phyloP scores from a whole-genome alignment of 1,140 invertebrate genomes.

The Manduca sexta region DNA sequence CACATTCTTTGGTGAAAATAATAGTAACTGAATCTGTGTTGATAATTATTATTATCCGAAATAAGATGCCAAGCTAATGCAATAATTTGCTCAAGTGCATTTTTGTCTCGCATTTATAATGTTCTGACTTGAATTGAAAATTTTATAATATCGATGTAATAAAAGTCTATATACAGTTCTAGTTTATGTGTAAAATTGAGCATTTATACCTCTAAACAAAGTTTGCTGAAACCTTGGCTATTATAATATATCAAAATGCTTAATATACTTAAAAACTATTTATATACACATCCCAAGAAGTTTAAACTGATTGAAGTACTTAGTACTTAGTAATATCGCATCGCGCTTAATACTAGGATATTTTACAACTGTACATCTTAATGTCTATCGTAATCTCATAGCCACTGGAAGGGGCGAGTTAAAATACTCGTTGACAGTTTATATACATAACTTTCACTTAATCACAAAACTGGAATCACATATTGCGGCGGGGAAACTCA shows the following conservation, averaged over 20 bases:
- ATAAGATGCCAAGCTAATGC: no score
- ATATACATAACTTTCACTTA: slow-evolving; percentile 48
- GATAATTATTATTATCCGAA: no score
- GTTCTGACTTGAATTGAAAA: no score
- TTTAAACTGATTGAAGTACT: slow-evolving; percentile 47
- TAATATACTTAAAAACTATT: slow-evolving; percentile 12
- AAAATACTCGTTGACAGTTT: slow-evolving; percentile 33
- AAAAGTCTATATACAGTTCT: slow-evolving; percentile 56
- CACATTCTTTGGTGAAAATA: slow-evolving; percentile 52
- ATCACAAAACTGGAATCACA: slow-evolving; percentile 65
- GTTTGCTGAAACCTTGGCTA: slow-evolving; percentile 47
- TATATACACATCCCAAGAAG: slow-evolving; percentile 18
- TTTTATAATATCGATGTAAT: slow-evolving; percentile 28
- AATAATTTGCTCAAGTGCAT: no score
- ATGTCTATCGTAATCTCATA: slow-evolving; percentile 66
- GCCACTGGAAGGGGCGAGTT: slow-evolving; percentile 52
- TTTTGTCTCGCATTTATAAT: no score
- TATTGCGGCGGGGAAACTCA: slow-evolving; percentile 52
- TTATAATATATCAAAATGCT: slow-evolving; percentile 45
- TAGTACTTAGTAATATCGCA: slow-evolving; percentile 56
- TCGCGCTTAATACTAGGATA: slow-evolving; percentile 29
- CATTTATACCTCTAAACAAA: slow-evolving; percentile 55
- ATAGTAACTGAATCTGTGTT: no score
- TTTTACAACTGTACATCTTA: slow-evolving; percentile 61
- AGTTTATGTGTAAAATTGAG: slow-evolving; percentile 61